A percentile compares a stretch with the other conserved stretches of the same genome.
These are phyloP conservation scores for Chydorus sphaericus DNA, from an alignment of 2,888 invertebrate genomes.

Conservation along the genomic window DNA sequence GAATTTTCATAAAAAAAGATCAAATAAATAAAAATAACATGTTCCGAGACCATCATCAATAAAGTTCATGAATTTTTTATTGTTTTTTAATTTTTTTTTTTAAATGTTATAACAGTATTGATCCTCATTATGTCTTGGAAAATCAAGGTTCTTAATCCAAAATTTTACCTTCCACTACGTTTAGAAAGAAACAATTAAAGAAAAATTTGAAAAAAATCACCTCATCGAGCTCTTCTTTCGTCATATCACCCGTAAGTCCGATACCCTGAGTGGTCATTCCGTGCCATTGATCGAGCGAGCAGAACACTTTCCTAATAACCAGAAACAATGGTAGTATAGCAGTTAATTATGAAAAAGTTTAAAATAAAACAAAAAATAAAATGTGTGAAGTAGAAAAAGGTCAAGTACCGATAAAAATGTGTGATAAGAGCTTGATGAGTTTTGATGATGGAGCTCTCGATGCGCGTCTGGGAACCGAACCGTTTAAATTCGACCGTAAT, in stretches of 20 bases:
- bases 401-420: slow-evolving; percentile 85
- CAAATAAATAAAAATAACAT: too few relatives aligned
- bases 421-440: slow-evolving; percentile 88
- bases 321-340: neutral
- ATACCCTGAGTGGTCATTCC: slow-evolving; percentile 97
- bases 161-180: too few relatives aligned
- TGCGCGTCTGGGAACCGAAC: slow-evolving; percentile 82
- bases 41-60: too few relatives aligned
- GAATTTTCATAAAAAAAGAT: too few relatives aligned
- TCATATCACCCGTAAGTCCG: slow-evolving; percentile 86
- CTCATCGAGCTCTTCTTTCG: slow-evolving; percentile 79
- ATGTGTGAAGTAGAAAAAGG: slow-evolving; percentile 20
- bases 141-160: too few relatives aligned
- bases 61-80: too few relatives aligned
- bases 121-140: too few relatives aligned
- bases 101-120: too few relatives aligned
- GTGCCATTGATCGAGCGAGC: slow-evolving; percentile 97
- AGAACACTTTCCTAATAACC: slow-evolving; percentile 75
- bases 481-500: slow-evolving; percentile 97
- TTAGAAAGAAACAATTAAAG: too few relatives aligned
- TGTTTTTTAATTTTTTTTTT: too few relatives aligned
- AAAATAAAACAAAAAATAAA: too few relatives aligned
- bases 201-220: too few relatives aligned
- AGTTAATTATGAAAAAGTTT: neutral
- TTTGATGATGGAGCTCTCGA: slow-evolving; percentile 88